phyloP scores from a whole-genome alignment of 2,797 vertebrate genomes.

The Thunnus albacares region DNA sequence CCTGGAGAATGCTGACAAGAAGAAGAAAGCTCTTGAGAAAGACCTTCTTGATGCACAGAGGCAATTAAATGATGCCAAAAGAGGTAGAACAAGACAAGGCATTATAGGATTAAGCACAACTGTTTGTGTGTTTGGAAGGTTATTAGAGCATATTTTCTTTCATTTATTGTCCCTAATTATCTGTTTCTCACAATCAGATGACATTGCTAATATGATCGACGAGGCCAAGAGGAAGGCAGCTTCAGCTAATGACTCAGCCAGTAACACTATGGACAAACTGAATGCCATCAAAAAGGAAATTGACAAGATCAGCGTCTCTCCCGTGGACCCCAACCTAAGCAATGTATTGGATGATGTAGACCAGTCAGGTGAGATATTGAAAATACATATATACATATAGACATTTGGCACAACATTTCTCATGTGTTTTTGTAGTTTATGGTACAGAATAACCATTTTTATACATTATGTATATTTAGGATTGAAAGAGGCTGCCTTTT shows the following conservation, averaged over 20 bases:
- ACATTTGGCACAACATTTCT: neutral
- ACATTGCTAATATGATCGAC: slow-evolving; percentile 83
- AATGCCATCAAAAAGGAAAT: slow-evolving; percentile 88
- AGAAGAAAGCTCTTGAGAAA: slow-evolving; percentile 84
- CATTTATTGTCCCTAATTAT: neutral
- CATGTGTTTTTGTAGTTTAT: neutral
- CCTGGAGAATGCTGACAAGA: slow-evolving; percentile 80
- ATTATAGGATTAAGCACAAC: neutral
- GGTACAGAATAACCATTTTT: neutral
- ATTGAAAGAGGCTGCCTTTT: neutral
- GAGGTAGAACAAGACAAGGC: slow-evolving; percentile 83
- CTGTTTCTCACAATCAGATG: slow-evolving; percentile 79
- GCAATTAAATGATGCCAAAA: slow-evolving; percentile 83
- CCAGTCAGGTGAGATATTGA: slow-evolving; percentile 84
- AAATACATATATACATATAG: too few relatives aligned
- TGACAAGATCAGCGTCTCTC: slow-evolving; percentile 81
- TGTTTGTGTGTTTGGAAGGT: neutral
- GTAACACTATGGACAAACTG: slow-evolving; percentile 85
- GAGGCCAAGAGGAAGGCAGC: slow-evolving; percentile 86
- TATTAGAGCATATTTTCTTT: neutral
- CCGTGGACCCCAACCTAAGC: slow-evolving; percentile 80
- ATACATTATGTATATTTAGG: neutral
- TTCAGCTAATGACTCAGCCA: slow-evolving; percentile 83
- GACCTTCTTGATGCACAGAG: slow-evolving; percentile 82
- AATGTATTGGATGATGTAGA: slow-evolving; percentile 88